These are phyloP conservation scores for Gerris lacustris DNA, from an alignment of 2,888 invertebrate species.

Conservation along the genomic window DNA sequence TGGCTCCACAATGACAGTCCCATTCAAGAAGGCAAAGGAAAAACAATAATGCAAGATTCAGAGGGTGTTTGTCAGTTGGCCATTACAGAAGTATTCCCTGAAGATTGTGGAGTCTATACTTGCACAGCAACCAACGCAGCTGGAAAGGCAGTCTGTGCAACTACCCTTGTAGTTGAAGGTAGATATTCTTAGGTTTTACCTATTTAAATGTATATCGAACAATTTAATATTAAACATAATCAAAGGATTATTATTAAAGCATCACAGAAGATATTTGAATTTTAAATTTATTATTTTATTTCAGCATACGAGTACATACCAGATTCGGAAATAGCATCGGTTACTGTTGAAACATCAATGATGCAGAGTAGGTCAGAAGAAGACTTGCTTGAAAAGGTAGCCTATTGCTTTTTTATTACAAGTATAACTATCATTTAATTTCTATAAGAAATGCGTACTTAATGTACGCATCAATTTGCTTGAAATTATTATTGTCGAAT, in stretches of 20 bases:
- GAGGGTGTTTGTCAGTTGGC: slow-evolving; percentile 68
- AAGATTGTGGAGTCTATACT: slow-evolving; percentile 76
- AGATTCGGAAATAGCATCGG: slow-evolving; percentile 64
- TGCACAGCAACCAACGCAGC: slow-evolving; percentile 70
- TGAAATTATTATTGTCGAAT: too few relatives aligned
- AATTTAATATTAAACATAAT: neutral
- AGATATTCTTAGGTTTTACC: slow-evolving; percentile 31
- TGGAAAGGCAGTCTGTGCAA: slow-evolving; percentile 67
- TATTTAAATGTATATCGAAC: too few relatives aligned
- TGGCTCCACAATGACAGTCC: slow-evolving; percentile 66
- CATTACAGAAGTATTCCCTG: slow-evolving; percentile 78
- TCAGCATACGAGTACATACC: slow-evolving; percentile 85
- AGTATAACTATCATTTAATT: slow-evolving; percentile 31
- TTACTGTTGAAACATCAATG: slow-evolving; percentile 37
- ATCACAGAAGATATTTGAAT: neutral
- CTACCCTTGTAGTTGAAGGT: slow-evolving; percentile 73
- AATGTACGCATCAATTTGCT: too few relatives aligned
- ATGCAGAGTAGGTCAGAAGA: slow-evolving; percentile 61
- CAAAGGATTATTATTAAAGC: neutral
- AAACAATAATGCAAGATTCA: slow-evolving; percentile 51
- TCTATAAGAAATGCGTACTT: too few relatives aligned
- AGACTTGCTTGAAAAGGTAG: slow-evolving; percentile 47
- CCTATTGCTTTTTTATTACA: slow-evolving; percentile 13
- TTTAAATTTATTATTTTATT: slow-evolving; percentile 32
- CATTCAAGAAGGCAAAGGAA: slow-evolving; percentile 64